Evolutionary conservation across 1,140 invertebrate species (phyloP).

Genomic region (Tetramorium simillimum): DNA sequence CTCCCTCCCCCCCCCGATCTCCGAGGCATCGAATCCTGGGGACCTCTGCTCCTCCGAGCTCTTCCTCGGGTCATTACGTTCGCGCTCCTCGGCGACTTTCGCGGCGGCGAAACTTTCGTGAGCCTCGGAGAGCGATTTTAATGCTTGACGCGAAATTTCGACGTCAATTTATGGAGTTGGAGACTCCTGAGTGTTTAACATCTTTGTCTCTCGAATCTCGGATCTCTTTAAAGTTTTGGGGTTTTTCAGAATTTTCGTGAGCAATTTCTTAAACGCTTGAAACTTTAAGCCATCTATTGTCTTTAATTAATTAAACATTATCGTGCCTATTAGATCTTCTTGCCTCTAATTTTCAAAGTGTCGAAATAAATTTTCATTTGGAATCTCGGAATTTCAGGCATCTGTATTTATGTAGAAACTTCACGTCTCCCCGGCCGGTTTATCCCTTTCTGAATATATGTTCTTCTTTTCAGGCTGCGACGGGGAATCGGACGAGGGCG

Average conservation of each 20-base stretch:
- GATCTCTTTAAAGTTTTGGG: not conserved
- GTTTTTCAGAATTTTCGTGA: not conserved
- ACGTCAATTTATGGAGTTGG: not conserved
- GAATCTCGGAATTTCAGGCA: not conserved
- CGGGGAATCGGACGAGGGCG: constrained; percentile 88
- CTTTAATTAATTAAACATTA: not conserved
- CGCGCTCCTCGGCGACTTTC: not conserved
- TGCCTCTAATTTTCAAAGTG: not conserved
- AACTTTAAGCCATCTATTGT: not conserved
- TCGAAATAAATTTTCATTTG: not conserved
- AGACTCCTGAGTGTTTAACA: not conserved
- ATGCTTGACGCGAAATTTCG: not conserved
- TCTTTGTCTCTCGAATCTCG: not conserved
- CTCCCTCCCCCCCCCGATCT: not conserved
- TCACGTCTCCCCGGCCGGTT: not conserved
- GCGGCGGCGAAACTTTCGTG: not conserved
- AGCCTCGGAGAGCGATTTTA: not conserved
- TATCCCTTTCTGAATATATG: not conserved
- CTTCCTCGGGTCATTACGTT: not conserved
- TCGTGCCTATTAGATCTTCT: not conserved
- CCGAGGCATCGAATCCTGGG: not conserved
- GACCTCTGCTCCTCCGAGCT: not conserved
- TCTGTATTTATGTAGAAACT: not conserved
- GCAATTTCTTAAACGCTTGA: not conserved
- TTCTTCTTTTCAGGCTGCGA: constrained; percentile 85